These are phyloP conservation scores for Idaea dimidiata DNA, from an alignment of 2,888 invertebrate species.

Conservation along the genomic window DNA sequence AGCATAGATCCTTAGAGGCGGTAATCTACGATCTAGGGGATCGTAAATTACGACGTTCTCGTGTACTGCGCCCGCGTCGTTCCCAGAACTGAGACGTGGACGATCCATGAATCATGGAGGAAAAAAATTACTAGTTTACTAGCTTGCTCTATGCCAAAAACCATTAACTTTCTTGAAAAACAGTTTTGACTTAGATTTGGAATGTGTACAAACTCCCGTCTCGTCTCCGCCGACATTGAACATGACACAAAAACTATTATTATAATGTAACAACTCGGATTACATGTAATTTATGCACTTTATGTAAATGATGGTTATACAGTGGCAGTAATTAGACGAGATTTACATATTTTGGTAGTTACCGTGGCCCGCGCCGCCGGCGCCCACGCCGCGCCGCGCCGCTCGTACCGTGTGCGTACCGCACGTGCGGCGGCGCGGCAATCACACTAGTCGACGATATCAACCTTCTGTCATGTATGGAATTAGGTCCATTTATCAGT, in stretches of 20 bases:
- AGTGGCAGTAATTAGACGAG: constrained; percentile 22
- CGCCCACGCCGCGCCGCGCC: too few relatives aligned
- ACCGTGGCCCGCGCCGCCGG: too few relatives aligned
- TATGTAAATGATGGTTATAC: constrained; percentile 23
- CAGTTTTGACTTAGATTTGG: too few relatives aligned
- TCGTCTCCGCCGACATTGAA: constrained; percentile 6
- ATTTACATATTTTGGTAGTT: too few relatives aligned
- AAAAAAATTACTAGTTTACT: constrained; percentile 9
- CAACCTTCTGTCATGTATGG: too few relatives aligned
- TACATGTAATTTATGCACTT: constrained; percentile 15
- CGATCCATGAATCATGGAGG: constrained; percentile 9
- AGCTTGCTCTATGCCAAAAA: not conserved
- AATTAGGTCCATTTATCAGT: too few relatives aligned
- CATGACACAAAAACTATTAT: constrained; percentile 17
- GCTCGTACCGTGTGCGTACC: too few relatives aligned
- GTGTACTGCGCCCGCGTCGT: constrained; percentile 7
- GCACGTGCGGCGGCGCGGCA: too few relatives aligned
- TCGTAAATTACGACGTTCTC: constrained; percentile 29
- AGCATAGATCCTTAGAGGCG: not conserved
- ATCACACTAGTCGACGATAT: too few relatives aligned
- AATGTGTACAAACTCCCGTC: too few relatives aligned
- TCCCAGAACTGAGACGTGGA: constrained; percentile 1
- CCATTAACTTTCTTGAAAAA: too few relatives aligned
- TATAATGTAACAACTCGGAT: constrained; percentile 21
- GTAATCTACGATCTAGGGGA: constrained; percentile 30